Evolutionary conservation across 2,888 invertebrate genomes (phyloP).

Genomic region (Spisula solida): DNA sequence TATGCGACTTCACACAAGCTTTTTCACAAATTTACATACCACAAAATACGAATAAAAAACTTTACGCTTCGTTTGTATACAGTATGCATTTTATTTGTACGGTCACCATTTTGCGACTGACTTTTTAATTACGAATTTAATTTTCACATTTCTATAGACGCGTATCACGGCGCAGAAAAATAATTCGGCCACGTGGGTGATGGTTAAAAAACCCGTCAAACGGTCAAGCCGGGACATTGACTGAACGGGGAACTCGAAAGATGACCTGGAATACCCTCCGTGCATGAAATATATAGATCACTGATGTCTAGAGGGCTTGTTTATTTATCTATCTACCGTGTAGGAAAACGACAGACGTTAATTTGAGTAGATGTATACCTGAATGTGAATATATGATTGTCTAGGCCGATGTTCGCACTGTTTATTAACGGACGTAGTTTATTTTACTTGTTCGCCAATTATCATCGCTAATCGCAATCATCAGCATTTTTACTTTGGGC

Average conservation of each 20-base stretch:
- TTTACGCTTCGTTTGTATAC: constrained; percentile 17
- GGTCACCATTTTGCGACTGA: constrained; percentile 19
- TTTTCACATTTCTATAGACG: constrained; percentile 12
- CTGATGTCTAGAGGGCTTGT: constrained; percentile 40
- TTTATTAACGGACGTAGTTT: constrained; percentile 55
- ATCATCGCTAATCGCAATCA: constrained; percentile 40
- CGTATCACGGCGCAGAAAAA: neutral
- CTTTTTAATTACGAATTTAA: constrained; percentile 20
- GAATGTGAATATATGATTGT: constrained; percentile 38
- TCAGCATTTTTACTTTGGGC: constrained; percentile 43
- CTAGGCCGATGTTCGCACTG: constrained; percentile 47
- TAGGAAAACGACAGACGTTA: constrained; percentile 51
- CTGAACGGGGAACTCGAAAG: constrained; percentile 30
- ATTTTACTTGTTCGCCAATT: constrained; percentile 57
- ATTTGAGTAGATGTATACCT: constrained; percentile 53
- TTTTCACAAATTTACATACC: neutral
- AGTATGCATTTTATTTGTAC: constrained; percentile 15
- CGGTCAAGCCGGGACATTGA: constrained; percentile 67
- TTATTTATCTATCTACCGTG: constrained; percentile 35
- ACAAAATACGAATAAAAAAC: neutral
- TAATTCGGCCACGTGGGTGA: neutral
- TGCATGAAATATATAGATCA: constrained; percentile 39
- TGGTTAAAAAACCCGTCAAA: neutral
- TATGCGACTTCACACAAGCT: neutral
- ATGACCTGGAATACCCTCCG: constrained; percentile 58